phyloP scores from a whole-genome alignment of 2,888 invertebrate species.

The Lucinisca nassula region DNA sequence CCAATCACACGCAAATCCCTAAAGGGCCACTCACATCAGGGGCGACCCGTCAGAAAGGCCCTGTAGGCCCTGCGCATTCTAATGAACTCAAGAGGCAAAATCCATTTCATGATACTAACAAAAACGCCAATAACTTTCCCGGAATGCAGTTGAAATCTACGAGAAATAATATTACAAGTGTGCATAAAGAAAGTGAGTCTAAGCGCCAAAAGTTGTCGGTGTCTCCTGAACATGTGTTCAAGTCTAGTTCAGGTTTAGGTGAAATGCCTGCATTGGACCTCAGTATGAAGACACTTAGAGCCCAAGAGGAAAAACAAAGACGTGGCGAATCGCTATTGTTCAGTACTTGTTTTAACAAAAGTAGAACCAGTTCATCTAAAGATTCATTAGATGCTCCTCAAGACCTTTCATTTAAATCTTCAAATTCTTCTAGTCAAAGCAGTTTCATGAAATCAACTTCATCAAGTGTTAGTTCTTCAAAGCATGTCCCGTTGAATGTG shows the following conservation, averaged over 20 bases:
- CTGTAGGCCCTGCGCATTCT: constrained; percentile 71
- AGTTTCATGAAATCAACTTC: not conserved
- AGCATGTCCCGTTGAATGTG: constrained; percentile 59
- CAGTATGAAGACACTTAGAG: constrained; percentile 80
- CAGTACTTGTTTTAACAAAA: constrained; percentile 62
- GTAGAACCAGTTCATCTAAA: constrained; percentile 10
- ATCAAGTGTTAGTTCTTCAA: constrained; percentile 31
- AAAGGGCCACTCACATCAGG: constrained; percentile 45
- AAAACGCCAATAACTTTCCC: constrained; percentile 11
- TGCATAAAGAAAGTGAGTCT: constrained; percentile 38
- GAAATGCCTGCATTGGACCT: constrained; percentile 72
- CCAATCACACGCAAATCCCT: constrained; percentile 33
- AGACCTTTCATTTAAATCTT: constrained; percentile 59
- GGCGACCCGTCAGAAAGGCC: constrained; percentile 27
- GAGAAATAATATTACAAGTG: not conserved
- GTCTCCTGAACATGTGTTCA: constrained; percentile 27
- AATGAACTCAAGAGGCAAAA: constrained; percentile 57
- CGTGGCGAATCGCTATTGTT: constrained; percentile 66
- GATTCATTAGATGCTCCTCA: constrained; percentile 56
- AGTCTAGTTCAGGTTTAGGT: constrained; percentile 12
- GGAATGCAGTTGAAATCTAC: not conserved
- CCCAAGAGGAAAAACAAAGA: constrained; percentile 63
- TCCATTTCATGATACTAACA: constrained; percentile 51
- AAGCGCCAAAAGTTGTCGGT: constrained; percentile 66
- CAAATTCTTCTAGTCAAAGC: not conserved